Evolutionary conservation across 23 tunicate species (phyloP), one percentile per base, ranked within the genome.

Genomic region (Styela plicata): DNA sequence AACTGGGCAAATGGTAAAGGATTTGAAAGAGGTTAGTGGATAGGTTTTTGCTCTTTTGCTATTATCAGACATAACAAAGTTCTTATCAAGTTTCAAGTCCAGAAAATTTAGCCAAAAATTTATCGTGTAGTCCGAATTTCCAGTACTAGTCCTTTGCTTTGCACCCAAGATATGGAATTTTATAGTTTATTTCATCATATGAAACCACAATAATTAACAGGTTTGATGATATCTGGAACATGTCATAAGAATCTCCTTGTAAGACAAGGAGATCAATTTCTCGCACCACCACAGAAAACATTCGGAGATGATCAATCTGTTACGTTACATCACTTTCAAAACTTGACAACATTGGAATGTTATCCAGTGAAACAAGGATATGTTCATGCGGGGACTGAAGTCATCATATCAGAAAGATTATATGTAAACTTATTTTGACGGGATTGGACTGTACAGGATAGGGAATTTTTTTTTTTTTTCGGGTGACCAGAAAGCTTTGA

Each of bases 301-400:
- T 92, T 34, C 34, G 91, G 91, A 10, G 33, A 64, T 22, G 83
- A 87, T 76, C 63, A 64, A 31, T 32, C 1, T 1, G 65, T 77
- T 0, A 34, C 74, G 17, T n/a, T 87, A 13, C 31, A 79, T 3
- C 74, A 74, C 27, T 92, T 92, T 73, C 82, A 63, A 20, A 83
- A 92, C 24, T 65, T 92, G 33, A 24, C 18, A 5, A 83, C 76
- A 0, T n/a, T 92, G 25, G 69, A 80, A 61, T 78, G 89, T 64
- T 63, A 53, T 3, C 97, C 97, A 7, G 27, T 80, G 34, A 75
- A 92, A 31, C 97, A 92, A 79, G 97, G 97, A 65, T 29, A 80
- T 35, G 26, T 84, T 20, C 69, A 64, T 52, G 34, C 74, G 17
- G 78, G 78, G n/a, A 92, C 97, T 33, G 33, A 83, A 36, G 62